These are phyloP conservation scores for Furcula furcula DNA, from an alignment of 2,888 invertebrate species.

Conservation along the genomic window DNA sequence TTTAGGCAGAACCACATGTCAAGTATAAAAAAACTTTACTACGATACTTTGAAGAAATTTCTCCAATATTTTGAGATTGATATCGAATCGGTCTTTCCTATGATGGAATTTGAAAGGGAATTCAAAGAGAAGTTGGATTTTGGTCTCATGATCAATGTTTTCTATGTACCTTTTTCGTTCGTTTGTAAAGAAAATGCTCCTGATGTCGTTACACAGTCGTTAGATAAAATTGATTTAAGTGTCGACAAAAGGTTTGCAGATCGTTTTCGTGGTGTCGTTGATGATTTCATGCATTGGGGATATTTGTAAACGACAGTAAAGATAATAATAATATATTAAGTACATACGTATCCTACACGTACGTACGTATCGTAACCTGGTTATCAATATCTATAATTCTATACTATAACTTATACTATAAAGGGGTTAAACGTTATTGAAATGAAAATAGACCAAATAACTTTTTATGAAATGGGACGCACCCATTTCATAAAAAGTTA, in stretches of 20 bases:
- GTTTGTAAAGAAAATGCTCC: conserved; percentile 35
- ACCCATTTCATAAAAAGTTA: too few relatives aligned
- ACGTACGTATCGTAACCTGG: too few relatives aligned
- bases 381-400: too few relatives aligned
- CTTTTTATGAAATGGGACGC: too few relatives aligned
- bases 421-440: too few relatives aligned
- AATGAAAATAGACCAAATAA: too few relatives aligned
- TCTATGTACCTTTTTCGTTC: conserved; percentile 41
- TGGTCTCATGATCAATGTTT: conserved; percentile 41
- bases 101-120: conserved; percentile 36
- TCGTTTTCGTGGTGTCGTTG: conserved; percentile 36
- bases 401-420: too few relatives aligned
- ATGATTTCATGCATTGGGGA: conserved; percentile 41
- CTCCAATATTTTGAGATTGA: conserved; percentile 40
- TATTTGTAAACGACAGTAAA: conserved; percentile 33
- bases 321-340: too few relatives aligned
- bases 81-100: conserved; percentile 37
- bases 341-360: too few relatives aligned
- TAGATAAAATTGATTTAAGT: conserved; percentile 24
- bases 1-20: conserved; percentile 45
- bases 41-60: conserved; percentile 33
- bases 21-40: conserved; percentile 44
- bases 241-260: conserved; percentile 30
- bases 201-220: conserved; percentile 25
- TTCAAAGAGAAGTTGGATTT: conserved; percentile 41